These are phyloP conservation scores for Eupithecia vulgata DNA, from an alignment of 2,888 invertebrate genomes.

Conservation along the genomic window DNA sequence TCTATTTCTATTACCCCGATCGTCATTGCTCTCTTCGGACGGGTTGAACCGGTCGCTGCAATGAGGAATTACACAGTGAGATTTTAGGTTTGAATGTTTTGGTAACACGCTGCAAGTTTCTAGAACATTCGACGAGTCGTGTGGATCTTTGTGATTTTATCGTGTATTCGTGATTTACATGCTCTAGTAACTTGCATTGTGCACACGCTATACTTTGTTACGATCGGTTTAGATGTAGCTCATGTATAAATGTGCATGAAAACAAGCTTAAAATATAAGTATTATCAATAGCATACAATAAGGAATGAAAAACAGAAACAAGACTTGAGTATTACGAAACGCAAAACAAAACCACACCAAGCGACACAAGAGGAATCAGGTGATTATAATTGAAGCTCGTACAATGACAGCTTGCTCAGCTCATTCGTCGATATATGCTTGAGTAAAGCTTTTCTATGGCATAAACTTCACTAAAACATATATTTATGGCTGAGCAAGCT, in stretches of 20 bases:
- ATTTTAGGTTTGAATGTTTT: constrained; percentile 1
- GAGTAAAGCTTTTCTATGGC: too few relatives aligned
- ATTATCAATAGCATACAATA: background rate
- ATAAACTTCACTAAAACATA: too few relatives aligned
- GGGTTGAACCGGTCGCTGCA: constrained; percentile 58
- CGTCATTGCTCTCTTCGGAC: constrained; percentile 58
- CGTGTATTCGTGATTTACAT: constrained; percentile 24
- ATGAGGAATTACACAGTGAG: constrained; percentile 25
- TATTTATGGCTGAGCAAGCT: too few relatives aligned
- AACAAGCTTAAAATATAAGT: constrained; percentile 22
- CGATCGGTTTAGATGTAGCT: constrained; percentile 19
- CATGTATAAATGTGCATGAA: constrained; percentile 16
- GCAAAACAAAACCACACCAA: constrained; percentile 56
- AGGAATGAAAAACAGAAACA: constrained; percentile 15
- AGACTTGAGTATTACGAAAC: constrained; percentile 22
- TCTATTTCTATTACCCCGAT: constrained; percentile 55
- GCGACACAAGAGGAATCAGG: constrained; percentile 44
- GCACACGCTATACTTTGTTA: constrained; percentile 24
- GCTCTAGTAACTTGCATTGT: constrained; percentile 32
- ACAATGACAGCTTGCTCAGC: too few relatives aligned
- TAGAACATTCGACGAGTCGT: constrained; percentile 14
- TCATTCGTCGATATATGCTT: too few relatives aligned
- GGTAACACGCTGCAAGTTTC: constrained; percentile 18
- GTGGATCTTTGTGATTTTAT: constrained; percentile 23
- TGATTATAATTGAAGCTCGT: background rate